These are phyloP conservation scores for Hydroisotoma schaefferi DNA, from an alignment of 2,888 invertebrate species.

Conservation along the genomic window DNA sequence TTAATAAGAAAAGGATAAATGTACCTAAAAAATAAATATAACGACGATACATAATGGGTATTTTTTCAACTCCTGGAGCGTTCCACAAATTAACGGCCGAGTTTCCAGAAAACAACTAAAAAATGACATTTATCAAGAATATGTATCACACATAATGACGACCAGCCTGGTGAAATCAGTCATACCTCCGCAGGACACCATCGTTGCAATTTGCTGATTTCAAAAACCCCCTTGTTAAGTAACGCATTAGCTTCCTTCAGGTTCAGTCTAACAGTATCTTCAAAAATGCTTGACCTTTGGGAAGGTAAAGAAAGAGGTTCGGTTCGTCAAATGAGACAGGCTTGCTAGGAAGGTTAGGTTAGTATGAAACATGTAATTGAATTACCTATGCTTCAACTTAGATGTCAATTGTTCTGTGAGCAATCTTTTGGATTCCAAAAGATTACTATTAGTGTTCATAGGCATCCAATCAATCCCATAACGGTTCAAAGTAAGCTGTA, in stretches of 20 bases:
- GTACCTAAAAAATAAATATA: constrained; percentile 41
- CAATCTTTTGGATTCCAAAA: constrained; percentile 22
- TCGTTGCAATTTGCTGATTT: constrained; percentile 62
- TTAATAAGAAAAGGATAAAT: neutral
- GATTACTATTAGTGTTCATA: constrained; percentile 27
- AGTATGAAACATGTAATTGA: neutral
- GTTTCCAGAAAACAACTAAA: constrained; percentile 37
- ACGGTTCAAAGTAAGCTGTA: constrained; percentile 25
- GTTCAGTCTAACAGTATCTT: constrained; percentile 28
- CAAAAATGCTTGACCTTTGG: constrained; percentile 33
- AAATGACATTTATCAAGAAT: neutral
- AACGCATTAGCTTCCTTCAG: constrained; percentile 55
- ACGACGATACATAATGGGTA: constrained; percentile 36
- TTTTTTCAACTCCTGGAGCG: constrained; percentile 33
- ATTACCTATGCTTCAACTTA: constrained; percentile 29
- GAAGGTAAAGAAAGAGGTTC: neutral
- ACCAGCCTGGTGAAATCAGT: constrained; percentile 32
- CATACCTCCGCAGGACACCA: constrained; percentile 64
- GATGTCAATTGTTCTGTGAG: constrained; percentile 16
- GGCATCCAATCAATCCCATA: constrained; percentile 29
- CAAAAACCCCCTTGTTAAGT: constrained; percentile 60
- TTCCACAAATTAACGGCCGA: constrained; percentile 42
- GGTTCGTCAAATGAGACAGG: too few relatives aligned
- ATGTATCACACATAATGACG: neutral
- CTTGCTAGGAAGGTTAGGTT: neutral